Evolutionary conservation across 2,797 vertebrate genomes (phyloP), one percentile per base, ranked within the genome.

Genomic region (Gymnopithys bicolor): DNA sequence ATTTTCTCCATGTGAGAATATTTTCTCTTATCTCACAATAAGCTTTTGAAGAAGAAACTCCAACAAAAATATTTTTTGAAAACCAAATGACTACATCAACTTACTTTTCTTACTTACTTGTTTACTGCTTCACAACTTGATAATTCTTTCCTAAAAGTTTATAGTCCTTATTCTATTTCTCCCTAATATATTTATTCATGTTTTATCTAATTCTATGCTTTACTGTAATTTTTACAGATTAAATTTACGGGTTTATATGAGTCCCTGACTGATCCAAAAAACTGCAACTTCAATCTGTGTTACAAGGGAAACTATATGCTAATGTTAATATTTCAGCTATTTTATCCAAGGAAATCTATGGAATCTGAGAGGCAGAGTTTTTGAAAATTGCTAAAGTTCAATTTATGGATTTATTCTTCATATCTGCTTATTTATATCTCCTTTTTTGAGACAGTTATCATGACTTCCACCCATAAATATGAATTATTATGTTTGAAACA

Each of bases 201-300:
- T 33, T 73, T 85, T 49, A 33, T 46, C 21, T n/a, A 76, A 53
- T 59, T 53, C 28, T 43, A 32, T 28, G 4, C 3, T 53, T 83
- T 51, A 52, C 3, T 37, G 18, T 32, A 71, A 13, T 84, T 71
- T 81, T 80, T 74, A 63, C 7, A 18, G 9, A 33, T 39, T 68
- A 37, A 64, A 1, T 24, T 49, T 64, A 23, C 3, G 41, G 12
- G 45, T 11, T 63, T 66, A 14, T 6, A 30, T 33, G 19, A n/a
- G 6, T 37, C 33, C 25, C 41, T 49, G 33, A 84, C 60, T 53
- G 4, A 58, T 33, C 13, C 45, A 37, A 89, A 86, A 79, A 21
- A 0, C 2, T 41, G 3, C 11, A 21, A 49, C 27, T 27, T 52
- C 39, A 46, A 3, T 45, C 53, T 76, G 7, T 32, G 1, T 60